Base-by-base conservation (phyloP, 2,888 invertebrate species). In the Patella ulyssiponensis region DNA sequence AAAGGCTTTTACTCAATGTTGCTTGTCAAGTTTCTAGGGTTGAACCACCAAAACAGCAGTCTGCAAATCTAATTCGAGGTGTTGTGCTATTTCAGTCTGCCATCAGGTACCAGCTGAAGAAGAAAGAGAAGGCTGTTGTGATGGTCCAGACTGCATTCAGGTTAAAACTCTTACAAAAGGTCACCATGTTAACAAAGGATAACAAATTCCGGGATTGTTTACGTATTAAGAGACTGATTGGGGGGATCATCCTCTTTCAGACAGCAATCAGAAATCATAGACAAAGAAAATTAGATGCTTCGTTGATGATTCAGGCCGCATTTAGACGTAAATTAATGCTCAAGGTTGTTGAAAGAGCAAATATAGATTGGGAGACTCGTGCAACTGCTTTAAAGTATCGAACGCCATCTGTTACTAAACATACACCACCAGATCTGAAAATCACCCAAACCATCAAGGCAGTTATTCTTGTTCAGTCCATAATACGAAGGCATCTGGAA, bases 341-440 rank as follows among this genome's bases (percentile, higher is more conserved):
- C 23, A 64, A 64, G 17, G 64, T 64, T 64, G 64, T 64, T 64
- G 64, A 64, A 14, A 64, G 64, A 64, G 64, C 64, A 23, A 64
- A 64, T 23, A 23, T 64, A 23, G 64, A 64, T 14, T 4, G 20
- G 5, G 64, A 64, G 64, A 23, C 23, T 12, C 20, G 23, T 2
- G 64, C 3, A 23, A 23, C 11, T 12, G 23, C 20, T 64, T 64
- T 64, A 23, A 23, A 64, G 23, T 11, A 15, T 12, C 14, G 23
- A 64, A 23, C 20, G 4, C 7, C 44, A 9, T 44, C 44, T 7
- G 9, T 44, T 44, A 23, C 64, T 4, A 20, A 64, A 20, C 11
- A 14, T 20, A 20, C 23, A 12, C 64, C 64, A 64, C 12, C 20
- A 3, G 64, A 64, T 23, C 20, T 64, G 64, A 20, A 64, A 64